Evolutionary conservation across 2,113 vertebrate species (phyloP).

Genomic region (Hemichromis elongatus): DNA sequence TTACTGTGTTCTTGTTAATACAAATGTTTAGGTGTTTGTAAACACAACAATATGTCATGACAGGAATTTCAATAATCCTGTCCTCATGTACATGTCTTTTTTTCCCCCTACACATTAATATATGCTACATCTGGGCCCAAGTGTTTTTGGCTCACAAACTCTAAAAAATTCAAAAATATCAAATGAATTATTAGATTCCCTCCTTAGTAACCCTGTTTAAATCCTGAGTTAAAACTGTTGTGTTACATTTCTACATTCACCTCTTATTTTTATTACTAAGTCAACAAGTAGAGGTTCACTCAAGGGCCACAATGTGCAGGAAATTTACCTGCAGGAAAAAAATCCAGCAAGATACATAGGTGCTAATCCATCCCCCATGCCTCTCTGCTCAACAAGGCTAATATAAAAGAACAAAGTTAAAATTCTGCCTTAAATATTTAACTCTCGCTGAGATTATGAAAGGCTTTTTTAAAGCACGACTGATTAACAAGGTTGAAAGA

Average conservation of each 20-base stretch:
- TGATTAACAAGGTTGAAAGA: not conserved
- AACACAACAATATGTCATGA: not conserved
- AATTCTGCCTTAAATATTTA: not conserved
- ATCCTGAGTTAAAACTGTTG: not conserved
- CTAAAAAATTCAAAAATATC: not conserved
- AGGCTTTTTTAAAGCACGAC: not conserved
- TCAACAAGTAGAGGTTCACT: not conserved
- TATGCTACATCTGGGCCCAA: not conserved
- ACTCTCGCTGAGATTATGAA: not conserved
- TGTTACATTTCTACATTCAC: not conserved
- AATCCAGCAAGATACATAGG: not conserved
- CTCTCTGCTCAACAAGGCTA: not conserved
- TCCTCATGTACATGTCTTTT: not conserved
- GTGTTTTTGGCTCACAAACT: not conserved
- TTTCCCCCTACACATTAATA: too few relatives aligned
- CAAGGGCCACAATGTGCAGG: not conserved
- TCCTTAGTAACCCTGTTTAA: not conserved
- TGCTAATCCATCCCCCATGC: not conserved
- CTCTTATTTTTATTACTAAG: not conserved
- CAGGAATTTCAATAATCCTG: not conserved
- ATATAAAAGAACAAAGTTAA: not conserved
- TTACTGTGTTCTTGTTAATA: not conserved
- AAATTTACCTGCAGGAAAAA: not conserved
- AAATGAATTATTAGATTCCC: not conserved
- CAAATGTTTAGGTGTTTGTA: not conserved